Evolutionary conservation across 2,797 vertebrate genomes (phyloP).

Genomic region (Phyllotis vaccarum): DNA sequence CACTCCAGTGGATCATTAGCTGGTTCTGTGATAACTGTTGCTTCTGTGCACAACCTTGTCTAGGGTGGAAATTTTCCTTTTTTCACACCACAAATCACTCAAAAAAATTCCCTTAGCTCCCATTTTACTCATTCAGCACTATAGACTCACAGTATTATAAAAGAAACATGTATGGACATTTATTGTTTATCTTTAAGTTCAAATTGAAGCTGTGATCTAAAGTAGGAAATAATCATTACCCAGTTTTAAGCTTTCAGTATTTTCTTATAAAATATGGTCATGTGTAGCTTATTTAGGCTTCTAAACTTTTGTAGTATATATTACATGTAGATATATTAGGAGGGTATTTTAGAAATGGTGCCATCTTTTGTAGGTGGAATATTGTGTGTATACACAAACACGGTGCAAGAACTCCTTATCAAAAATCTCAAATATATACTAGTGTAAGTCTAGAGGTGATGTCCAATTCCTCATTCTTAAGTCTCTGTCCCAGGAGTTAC

Average conservation of each 20-base stretch:
- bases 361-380: neutral
- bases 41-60: neutral
- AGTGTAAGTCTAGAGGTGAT: neutral
- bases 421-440: neutral
- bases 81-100: neutral
- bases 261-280: neutral
- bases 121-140: neutral
- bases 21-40: neutral
- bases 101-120: too few relatives aligned
- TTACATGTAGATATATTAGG: neutral
- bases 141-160: neutral
- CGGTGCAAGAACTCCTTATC: neutral
- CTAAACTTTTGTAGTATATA: neutral
- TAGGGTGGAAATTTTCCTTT: neutral
- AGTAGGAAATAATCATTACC: neutral
- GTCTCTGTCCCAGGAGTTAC: rapidly evolving
- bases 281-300: neutral
- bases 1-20: neutral
- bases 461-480: neutral
- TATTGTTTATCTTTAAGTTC: neutral
- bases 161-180: neutral
- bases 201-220: neutral
- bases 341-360: neutral
- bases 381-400: neutral
- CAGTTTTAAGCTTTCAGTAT: neutral